Conservation (phyloP, 2,113 vertebrate species). For the Uropsilus gracilis region DNA sequence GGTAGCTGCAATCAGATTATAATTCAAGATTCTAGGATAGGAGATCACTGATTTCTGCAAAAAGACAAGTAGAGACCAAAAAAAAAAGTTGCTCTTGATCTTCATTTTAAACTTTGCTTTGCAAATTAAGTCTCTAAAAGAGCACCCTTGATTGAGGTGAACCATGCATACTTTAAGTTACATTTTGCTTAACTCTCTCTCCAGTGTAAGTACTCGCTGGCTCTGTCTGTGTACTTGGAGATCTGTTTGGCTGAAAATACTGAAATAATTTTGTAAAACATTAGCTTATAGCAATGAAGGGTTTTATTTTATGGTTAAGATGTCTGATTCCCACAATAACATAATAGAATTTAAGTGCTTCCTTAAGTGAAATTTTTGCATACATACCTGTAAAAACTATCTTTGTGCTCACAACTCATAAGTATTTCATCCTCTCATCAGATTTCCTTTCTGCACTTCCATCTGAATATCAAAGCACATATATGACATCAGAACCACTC, state of each 20-base stretch:
- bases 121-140: slow-evolving; percentile 76
- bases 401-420: neutral
- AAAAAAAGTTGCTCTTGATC: slow-evolving; percentile 68
- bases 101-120: slow-evolving; percentile 78
- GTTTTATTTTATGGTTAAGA: slow-evolving; percentile 32
- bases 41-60: slow-evolving; percentile 77
- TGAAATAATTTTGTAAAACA: slow-evolving; percentile 52
- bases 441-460: neutral
- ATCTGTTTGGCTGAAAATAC: slow-evolving; percentile 63
- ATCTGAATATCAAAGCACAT: neutral
- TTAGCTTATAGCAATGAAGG: slow-evolving; percentile 24
- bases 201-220: slow-evolving; percentile 36
- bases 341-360: slow-evolving; percentile 4
- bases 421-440: neutral
- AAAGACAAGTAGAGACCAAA: slow-evolving; percentile 69
- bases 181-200: slow-evolving; percentile 42
- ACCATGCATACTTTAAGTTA: slow-evolving; percentile 68
- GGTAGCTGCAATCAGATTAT: slow-evolving; percentile 77
- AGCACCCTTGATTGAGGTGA: slow-evolving; percentile 73
- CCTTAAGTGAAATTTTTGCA: slow-evolving; percentile 18
- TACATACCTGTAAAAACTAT: neutral
- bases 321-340: neutral
- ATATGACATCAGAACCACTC: neutral
- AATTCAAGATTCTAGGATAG: slow-evolving; percentile 76
- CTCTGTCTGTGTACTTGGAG: slow-evolving; percentile 27